Base-by-base conservation (phyloP, 2,113 vertebrate genomes). In the Mungos mungo region DNA sequence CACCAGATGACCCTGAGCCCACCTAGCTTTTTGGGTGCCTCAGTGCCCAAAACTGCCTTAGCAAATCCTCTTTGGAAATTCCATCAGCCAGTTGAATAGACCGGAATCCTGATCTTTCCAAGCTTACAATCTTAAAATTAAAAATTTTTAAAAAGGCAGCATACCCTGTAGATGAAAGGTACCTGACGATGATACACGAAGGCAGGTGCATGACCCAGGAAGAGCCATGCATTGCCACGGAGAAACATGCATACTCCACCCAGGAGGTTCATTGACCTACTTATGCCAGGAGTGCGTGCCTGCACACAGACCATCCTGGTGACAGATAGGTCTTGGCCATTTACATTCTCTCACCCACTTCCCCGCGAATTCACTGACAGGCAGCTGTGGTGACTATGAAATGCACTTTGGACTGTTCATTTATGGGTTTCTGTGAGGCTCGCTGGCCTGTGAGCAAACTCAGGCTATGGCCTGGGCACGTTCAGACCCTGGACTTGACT, bases 181-280 rank as follows among this genome's bases (percentile, higher is more conserved):
- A 82, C 16, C 27, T 52, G 65, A n/a, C 11, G 69, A 19, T 52
- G 41, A 50, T 1, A 23, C n/a, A 7, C 0, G 9, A 33, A 81
- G 63, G 31, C 38, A 33, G 63, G 29, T 2, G 3, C 19, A 54
- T 1, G 23, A 15, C 1, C 15, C 10, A 12, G 82, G 57, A 31
- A 13, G 38, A 54, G n/a, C 7, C 19, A 13, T 5, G 18, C 12
- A 2, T 0, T 1, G 1, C 1, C 2, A 38, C 33, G 72, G 12
- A 69, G 52, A 76, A 33, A 85, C 41, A 13, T 2, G 54, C 66
- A 45, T 31, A 21, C 77, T 25, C 63, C 3, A 7, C 11, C 25
- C 1, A 7, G 11, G 33, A 1, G 0, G 10, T 16, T 23, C 2
- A 15, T 18, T 54, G 69, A 54, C 80, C 79, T 50, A 14, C 35